Base-by-base conservation (phyloP, 2,113 vertebrate species). In the Rafetus swinhoei region DNA sequence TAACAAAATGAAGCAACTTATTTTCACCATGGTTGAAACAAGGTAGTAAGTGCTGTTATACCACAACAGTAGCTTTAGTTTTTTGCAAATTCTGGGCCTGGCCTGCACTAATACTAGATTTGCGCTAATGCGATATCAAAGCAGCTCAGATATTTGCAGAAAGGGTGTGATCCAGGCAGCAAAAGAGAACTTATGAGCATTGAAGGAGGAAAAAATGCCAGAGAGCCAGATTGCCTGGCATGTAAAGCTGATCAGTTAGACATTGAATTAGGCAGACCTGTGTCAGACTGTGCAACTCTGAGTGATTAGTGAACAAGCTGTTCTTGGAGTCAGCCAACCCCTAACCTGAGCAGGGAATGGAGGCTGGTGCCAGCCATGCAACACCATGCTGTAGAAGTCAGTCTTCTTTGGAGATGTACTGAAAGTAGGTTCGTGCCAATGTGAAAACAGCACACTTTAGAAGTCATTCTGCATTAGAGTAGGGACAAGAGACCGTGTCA, bases 11-110 rank as follows among this genome's bases (percentile, higher is more conserved):
- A 5, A 85, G 72, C 0, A 1, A 84, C 24, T 14, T 54, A 32
- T 94, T 52, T 81, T 80, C 85, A 82, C 50, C 25, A 11, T 13
- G 25, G 32, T 19, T 65, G 81, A 85, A 85, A 93, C 77, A 82
- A 85, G 62, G 52, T 12, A 53, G 57, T 1, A 3, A 7, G 4
- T 35, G 22, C n/a, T 69, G 81, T 76, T 86, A 69, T 55, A 76
- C 62, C 72, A 35, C n/a, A 55, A 86, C 55, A 45, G 57, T 22
- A 14, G 50, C 84, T 93, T 89, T 39, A 4, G 29, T 91, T 81
- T 91, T 88, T 82, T 85, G 69, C 60, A 3, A 24, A 0, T 74
- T 59, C 65, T 45, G 45, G 45, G 45, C 45, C 81, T 62, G 3
- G n/a, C 59, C 50, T 86, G 60, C 82, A 22, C 69, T 84, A 19